A percentile compares a stretch with the other conserved stretches of the same genome.
phyloP scores from a whole-genome alignment of 1,140 invertebrate species.

The Plutomurus gul region DNA sequence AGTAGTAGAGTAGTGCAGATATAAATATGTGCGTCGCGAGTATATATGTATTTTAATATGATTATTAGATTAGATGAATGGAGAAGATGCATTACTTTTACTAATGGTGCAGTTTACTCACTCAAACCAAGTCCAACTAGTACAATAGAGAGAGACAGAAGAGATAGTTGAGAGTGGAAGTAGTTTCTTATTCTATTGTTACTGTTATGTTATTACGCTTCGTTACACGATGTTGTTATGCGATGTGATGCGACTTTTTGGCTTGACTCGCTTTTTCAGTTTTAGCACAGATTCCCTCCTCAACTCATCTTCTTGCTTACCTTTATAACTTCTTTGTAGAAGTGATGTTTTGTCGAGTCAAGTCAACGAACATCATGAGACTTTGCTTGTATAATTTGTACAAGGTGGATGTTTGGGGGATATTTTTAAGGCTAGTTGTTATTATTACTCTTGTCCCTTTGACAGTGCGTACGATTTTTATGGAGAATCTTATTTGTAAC shows the following conservation, averaged over 20 bases:
- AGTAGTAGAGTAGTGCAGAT: neutral
- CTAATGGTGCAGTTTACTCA: neutral
- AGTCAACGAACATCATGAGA: too few species aligned
- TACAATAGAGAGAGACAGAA: neutral
- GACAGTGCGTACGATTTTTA: too few species aligned
- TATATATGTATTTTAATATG: neutral
- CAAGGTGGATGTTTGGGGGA: too few species aligned
- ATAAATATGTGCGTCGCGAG: too few species aligned
- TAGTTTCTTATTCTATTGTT: constrained; percentile 14
- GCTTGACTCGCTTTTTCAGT: neutral
- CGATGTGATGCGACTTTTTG: constrained; percentile 4
- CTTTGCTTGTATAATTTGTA: too few species aligned
- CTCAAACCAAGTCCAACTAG: neutral
- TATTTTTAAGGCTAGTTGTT: too few species aligned
- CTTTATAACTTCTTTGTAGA: too few species aligned
- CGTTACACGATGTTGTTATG: neutral
- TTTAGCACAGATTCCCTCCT: neutral
- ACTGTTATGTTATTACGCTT: constrained; percentile 15
- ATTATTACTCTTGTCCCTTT: too few species aligned
- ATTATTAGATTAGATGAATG: neutral
- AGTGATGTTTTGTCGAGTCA: too few species aligned
- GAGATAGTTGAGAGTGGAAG: neutral
- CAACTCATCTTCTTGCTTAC: neutral
- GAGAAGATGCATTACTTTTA: neutral
- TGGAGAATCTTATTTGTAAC: too few species aligned